A percentile compares a stretch with the other conserved stretches of the same genome.
phyloP scores from a whole-genome alignment of 2,113 vertebrate genomes.

The Aleadryas rufinucha region DNA sequence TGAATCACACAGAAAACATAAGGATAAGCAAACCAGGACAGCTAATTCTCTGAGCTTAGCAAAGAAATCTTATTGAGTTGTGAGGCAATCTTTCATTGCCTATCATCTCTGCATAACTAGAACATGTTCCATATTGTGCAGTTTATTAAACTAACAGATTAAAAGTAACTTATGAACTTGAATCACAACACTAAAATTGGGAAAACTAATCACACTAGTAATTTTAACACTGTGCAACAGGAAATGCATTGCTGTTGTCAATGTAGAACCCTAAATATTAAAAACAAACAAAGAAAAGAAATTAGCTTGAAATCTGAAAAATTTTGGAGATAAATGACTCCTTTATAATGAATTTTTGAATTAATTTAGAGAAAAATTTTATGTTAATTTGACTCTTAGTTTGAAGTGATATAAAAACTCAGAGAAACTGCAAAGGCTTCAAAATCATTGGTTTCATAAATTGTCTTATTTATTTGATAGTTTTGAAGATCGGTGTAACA shows the following conservation, averaged over 20 bases:
- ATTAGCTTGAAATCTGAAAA: neutral
- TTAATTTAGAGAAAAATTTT: neutral
- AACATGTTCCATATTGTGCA: neutral
- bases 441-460: neutral
- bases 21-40: neutral
- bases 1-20: neutral
- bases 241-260: neutral
- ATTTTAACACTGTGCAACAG: neutral
- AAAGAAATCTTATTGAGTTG: neutral
- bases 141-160: neutral
- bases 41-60: neutral
- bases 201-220: neutral
- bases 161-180: neutral
- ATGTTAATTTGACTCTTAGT: neutral
- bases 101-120: neutral
- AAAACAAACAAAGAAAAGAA: neutral
- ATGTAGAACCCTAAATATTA: neutral
- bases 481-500: neutral
- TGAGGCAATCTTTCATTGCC: neutral
- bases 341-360: neutral
- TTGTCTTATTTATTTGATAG: neutral
- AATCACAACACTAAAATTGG: neutral
- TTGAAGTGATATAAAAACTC: neutral
- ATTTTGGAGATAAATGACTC: neutral
- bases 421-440: neutral